Evolutionary conservation across 1,140 invertebrate genomes (phyloP).

Genomic region (Oscheius sp.): DNA sequence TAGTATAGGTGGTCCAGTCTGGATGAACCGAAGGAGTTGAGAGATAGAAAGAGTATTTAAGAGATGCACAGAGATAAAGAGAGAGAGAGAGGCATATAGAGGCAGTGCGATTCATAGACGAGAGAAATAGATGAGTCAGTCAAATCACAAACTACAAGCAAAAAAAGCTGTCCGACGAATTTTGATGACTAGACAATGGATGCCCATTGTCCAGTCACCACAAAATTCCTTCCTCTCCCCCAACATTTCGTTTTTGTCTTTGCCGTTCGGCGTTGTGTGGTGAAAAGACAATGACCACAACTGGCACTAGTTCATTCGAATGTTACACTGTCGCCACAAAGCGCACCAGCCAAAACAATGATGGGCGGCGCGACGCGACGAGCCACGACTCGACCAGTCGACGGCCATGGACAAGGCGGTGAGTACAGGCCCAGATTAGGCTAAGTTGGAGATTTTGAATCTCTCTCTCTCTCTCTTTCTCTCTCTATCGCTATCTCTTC

Average conservation of each 20-base stretch:
- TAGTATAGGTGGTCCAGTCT: too few relatives aligned
- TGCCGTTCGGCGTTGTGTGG: too few relatives aligned
- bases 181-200: too few relatives aligned
- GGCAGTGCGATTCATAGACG: background rate
- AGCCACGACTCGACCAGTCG: background rate
- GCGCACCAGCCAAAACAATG: slow-evolving; percentile 1
- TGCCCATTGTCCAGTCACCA: background rate
- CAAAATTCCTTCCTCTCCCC: background rate
- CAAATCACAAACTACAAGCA: too few relatives aligned
- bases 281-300: slow-evolving; percentile 3
- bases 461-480: background rate
- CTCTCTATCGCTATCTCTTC: background rate
- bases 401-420: background rate
- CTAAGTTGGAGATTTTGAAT: background rate
- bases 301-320: background rate
- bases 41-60: background rate
- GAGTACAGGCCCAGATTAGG: too few relatives aligned
- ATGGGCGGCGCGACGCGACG: background rate
- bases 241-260: background rate
- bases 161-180: too few relatives aligned
- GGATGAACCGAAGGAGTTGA: too few relatives aligned
- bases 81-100: background rate
- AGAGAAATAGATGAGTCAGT: background rate
- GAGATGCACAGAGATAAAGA: background rate
- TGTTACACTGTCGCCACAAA: slow-evolving; percentile 6